Evolutionary conservation across 2,113 vertebrate genomes (phyloP).

Genomic region (Paradoxurus hermaphroditus): DNA sequence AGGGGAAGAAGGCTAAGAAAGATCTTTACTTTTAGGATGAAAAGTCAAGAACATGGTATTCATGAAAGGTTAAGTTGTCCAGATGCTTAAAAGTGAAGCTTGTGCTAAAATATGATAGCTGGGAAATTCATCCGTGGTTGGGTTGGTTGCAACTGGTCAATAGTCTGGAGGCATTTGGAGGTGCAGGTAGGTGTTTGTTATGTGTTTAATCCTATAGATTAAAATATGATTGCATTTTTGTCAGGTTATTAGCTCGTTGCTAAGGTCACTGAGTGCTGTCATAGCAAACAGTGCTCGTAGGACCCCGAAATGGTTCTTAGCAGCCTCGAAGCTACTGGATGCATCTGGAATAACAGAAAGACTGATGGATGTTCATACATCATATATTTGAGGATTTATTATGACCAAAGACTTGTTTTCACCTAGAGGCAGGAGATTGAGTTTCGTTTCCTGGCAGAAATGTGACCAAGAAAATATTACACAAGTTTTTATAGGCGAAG

Average conservation of each 20-base stretch:
- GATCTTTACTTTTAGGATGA: neutral
- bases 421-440: neutral
- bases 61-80: neutral
- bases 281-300: neutral
- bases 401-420: neutral
- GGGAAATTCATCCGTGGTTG: neutral
- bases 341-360: neutral
- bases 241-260: neutral
- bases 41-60: neutral
- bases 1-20: neutral
- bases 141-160: neutral
- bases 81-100: neutral
- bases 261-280: neutral
- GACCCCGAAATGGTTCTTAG: neutral
- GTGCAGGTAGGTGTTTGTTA: neutral
- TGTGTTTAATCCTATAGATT: neutral
- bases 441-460: neutral
- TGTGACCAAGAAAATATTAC: neutral
- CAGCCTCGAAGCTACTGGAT: neutral
- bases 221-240: neutral
- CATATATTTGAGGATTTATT: neutral
- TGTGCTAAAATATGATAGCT: neutral
- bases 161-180: neutral
- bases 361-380: neutral
- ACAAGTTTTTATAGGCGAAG: neutral